These are phyloP conservation scores for Allenopithecus nigroviridis DNA, from an alignment of 2,797 vertebrate genomes.

Conservation along the genomic window DNA sequence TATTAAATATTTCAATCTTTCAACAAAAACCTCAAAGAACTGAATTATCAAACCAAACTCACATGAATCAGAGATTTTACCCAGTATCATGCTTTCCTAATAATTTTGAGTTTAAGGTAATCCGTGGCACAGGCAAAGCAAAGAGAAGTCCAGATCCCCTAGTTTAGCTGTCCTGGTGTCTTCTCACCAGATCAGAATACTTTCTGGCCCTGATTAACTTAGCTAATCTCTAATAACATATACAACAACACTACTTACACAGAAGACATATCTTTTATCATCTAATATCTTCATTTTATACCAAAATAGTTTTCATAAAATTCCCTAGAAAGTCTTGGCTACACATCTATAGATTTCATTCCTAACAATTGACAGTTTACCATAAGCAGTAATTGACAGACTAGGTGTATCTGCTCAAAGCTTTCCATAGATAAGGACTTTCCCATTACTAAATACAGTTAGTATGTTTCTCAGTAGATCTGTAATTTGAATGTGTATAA, in stretches of 20 bases:
- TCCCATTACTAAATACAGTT: too few species aligned
- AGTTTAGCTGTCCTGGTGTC: fast-evolving
- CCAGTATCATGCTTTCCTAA: background rate
- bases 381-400: too few species aligned
- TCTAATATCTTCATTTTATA: background rate
- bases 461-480: background rate
- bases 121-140: background rate
- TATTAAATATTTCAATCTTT: background rate
- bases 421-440: background rate
- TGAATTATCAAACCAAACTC: background rate
- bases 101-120: background rate
- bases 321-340: background rate
- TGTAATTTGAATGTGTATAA: background rate
- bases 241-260: too few species aligned
- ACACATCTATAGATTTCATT: background rate
- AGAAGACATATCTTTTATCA: background rate
- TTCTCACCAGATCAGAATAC: background rate
- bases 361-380: background rate
- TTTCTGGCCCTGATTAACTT: background rate
- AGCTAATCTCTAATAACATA: too few species aligned
- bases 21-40: background rate
- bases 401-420: background rate
- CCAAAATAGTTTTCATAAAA: background rate
- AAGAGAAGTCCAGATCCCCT: background rate
- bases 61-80: background rate